Base-by-base conservation (phyloP, 2,113 vertebrate species). In the Tyto alba region DNA sequence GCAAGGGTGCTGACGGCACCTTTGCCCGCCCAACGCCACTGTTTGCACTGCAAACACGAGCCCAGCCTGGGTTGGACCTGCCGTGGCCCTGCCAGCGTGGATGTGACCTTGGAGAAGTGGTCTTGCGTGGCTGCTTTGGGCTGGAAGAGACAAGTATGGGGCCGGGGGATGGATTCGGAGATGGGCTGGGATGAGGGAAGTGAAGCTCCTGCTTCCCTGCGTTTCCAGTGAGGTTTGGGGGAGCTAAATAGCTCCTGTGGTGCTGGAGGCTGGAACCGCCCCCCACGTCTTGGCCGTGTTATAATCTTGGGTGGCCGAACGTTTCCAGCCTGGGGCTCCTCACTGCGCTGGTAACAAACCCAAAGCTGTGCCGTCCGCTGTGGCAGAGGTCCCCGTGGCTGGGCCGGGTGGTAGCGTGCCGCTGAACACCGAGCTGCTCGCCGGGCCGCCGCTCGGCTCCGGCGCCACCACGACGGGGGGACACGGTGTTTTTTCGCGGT, bases 301-400 rank as follows among this genome's bases (percentile, higher is more conserved):
- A 8, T 20, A n/a, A 26, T 15, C 41, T 20, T 2, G 0, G 23
- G 5, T 38, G 23, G 23, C 18, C 6, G 27, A 38, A 50, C 3
- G 0, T 76, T 64, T 47, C 40, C 47, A 6, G 66, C 0, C 0
- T 15, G 38, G 40, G 27, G 25, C 43, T 40, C 38, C 36, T 73
- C n/a, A 0, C 22, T 5, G 41, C 7, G 0, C 29, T 34, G 34
- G 32, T 30, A 27, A 50, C 41, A n/a, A 15, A 5, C 14, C 34
- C 50, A 53, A 40, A 30, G 15, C 43, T 2, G 22, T 2, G 2
- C 62, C 32, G 2, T 34, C 41, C 1, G 2, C 15, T 3, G 17
- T 1, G 0, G 52, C 34, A 29, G 52, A 57, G 57, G 30, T 27
- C 29, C 47, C 25, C 2, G 1, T 11, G 10, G 11, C 15, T 19